Evolutionary conservation across 2,888 invertebrate genomes (phyloP).

Genomic region (Metallyticus violacea): DNA sequence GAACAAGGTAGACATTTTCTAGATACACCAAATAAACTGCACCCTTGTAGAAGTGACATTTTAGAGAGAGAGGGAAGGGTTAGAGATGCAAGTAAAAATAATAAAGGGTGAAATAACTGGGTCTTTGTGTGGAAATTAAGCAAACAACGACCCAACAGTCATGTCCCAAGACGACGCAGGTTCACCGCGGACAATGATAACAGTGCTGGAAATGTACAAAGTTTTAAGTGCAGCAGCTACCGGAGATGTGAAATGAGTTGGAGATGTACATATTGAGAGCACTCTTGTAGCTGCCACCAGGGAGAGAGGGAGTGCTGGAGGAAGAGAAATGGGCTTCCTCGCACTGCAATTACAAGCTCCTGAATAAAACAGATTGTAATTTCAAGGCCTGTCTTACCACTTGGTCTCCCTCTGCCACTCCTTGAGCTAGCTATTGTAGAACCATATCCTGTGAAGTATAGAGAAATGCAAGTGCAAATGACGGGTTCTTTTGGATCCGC

Average conservation of each 20-base stretch:
- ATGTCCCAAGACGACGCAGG: background rate
- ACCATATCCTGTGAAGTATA: background rate
- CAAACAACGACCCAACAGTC: background rate
- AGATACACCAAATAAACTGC: too few species aligned
- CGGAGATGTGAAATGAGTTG: background rate
- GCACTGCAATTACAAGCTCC: constrained; percentile 36
- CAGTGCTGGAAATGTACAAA: constrained; percentile 10
- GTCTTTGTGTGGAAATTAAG: background rate
- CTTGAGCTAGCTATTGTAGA: background rate
- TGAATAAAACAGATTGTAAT: constrained; percentile 38
- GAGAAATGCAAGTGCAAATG: background rate
- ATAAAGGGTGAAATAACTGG: too few species aligned
- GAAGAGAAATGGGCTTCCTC: background rate
- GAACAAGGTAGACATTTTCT: too few species aligned
- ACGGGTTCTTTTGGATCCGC: background rate
- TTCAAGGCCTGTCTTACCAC: constrained; percentile 15
- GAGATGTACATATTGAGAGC: background rate
- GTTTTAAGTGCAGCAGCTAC: constrained; percentile 9
- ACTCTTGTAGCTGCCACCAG: background rate
- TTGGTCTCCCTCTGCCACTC: background rate
- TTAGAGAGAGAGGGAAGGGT: background rate
- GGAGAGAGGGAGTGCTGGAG: background rate
- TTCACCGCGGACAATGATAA: background rate
- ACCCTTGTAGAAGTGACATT: too few species aligned
- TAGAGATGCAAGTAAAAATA: background rate